phyloP scores from a whole-genome alignment of 2,888 invertebrate genomes.

The Pseudoips prasinana region DNA sequence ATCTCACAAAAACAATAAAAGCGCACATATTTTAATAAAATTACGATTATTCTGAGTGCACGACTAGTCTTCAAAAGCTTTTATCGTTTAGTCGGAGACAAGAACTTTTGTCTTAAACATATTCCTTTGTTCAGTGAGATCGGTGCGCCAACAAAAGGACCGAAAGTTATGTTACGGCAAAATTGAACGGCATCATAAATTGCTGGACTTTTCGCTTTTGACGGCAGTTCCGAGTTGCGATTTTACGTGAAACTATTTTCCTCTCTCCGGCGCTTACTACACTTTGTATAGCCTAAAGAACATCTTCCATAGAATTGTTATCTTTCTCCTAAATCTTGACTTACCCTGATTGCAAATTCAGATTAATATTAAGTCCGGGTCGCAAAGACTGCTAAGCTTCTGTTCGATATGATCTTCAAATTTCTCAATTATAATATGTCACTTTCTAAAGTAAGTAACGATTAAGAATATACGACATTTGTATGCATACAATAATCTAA shows the following conservation, averaged over 20 bases:
- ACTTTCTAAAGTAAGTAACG: slow-evolving; percentile 17
- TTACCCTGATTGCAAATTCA: slow-evolving; percentile 17
- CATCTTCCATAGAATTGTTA: slow-evolving; percentile 15
- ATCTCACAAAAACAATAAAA: slow-evolving; percentile 8
- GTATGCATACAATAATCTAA: slow-evolving; percentile 4
- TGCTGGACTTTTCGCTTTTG: slow-evolving; percentile 47
- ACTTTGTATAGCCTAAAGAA: slow-evolving; percentile 10
- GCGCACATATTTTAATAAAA: slow-evolving; percentile 22
- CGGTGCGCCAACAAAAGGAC: slow-evolving; percentile 46
- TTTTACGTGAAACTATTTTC: slow-evolving; percentile 52
- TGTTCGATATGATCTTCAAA: slow-evolving; percentile 21
- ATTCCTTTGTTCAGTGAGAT: slow-evolving; percentile 29
- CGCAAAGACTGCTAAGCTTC: slow-evolving; percentile 8
- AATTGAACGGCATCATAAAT: slow-evolving; percentile 58
- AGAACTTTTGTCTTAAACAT: slow-evolving; percentile 29
- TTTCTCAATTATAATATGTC: slow-evolving; percentile 16
- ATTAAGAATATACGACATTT: slow-evolving; percentile 15
- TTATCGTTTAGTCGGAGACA: slow-evolving; percentile 20
- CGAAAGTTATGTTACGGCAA: slow-evolving; percentile 60
- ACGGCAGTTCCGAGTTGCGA: slow-evolving; percentile 40
- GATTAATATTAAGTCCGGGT: slow-evolving; percentile 14
- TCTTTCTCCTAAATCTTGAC: slow-evolving; percentile 13
- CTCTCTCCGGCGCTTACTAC: slow-evolving; percentile 23
- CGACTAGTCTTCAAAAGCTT: slow-evolving; percentile 19
- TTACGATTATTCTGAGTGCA: slow-evolving; percentile 22